These are phyloP conservation scores for Cetonia aurata DNA, from an alignment of 2,888 invertebrate species.

Conservation along the genomic window DNA sequence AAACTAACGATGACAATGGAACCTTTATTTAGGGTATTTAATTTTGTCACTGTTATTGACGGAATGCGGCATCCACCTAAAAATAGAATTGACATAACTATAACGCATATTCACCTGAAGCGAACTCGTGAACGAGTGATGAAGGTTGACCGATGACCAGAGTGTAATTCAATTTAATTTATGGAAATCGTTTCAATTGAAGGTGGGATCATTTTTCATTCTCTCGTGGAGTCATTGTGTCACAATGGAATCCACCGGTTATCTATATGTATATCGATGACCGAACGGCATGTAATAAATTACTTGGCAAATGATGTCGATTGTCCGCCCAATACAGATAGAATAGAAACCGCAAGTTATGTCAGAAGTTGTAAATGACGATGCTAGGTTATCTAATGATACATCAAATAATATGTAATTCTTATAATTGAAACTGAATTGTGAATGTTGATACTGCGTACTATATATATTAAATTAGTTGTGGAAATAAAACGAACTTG, in stretches of 20 bases:
- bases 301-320: conserved; percentile 16
- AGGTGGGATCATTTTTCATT: conserved; percentile 25
- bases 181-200: conserved; percentile 33
- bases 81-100: conserved; percentile 24
- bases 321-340: background rate
- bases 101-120: conserved; percentile 19
- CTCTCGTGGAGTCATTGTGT: conserved; percentile 5
- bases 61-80: conserved; percentile 10
- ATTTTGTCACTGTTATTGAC: conserved; percentile 10
- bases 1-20: background rate
- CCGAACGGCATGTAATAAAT: conserved; percentile 3
- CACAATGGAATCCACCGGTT: background rate
- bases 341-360: conserved; percentile 7
- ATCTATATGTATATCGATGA: conserved; percentile 25
- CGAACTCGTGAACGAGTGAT: conserved; percentile 16
- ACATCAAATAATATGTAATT: no score
- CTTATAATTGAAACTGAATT: no score
- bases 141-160: conserved; percentile 19
- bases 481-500: no score
- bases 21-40: background rate
- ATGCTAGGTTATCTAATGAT: no score
- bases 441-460: no score
- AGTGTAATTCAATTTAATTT: conserved; percentile 14
- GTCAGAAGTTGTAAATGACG: conserved; percentile 1
- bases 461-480: no score